These are phyloP conservation scores for Augochlora pura DNA, from an alignment of 1,140 invertebrate genomes.

Conservation along the genomic window DNA sequence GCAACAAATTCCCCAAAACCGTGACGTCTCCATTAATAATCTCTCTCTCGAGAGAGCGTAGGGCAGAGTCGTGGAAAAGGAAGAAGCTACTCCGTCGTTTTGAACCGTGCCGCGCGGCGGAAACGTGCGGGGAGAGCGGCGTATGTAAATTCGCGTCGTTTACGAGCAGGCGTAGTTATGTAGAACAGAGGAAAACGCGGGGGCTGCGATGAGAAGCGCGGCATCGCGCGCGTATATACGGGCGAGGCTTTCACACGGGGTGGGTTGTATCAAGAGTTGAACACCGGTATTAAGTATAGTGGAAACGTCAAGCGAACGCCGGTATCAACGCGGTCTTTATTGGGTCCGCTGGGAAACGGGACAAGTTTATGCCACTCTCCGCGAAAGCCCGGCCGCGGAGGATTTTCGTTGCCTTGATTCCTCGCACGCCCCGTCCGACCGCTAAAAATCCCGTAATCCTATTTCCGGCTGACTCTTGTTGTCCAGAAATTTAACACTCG, in stretches of 20 bases:
- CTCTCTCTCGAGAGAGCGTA: no score
- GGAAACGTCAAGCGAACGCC: not conserved
- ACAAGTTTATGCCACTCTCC: not conserved
- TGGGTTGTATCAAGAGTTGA: conserved; percentile 3
- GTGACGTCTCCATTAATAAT: no score
- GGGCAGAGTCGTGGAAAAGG: no score
- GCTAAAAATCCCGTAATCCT: not conserved
- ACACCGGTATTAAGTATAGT: not conserved
- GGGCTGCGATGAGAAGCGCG: not conserved
- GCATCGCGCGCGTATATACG: no score
- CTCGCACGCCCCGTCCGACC: not conserved
- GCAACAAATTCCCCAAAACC: no score
- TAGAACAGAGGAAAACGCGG: not conserved
- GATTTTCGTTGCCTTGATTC: not conserved
- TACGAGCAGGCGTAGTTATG: not conserved
- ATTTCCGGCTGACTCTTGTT: not conserved
- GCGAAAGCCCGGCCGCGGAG: no score
- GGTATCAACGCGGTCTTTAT: not conserved
- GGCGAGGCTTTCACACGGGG: not conserved
- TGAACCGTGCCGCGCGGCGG: no score
- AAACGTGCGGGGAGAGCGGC: no score
- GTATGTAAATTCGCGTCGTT: no score
- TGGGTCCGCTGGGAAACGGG: not conserved
- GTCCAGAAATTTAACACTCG: not conserved
- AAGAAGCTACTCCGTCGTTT: no score